Evolutionary conservation across 2,888 invertebrate genomes (phyloP), one percentile per base, ranked within the genome.

Genomic region (Acleris sparsana): DNA sequence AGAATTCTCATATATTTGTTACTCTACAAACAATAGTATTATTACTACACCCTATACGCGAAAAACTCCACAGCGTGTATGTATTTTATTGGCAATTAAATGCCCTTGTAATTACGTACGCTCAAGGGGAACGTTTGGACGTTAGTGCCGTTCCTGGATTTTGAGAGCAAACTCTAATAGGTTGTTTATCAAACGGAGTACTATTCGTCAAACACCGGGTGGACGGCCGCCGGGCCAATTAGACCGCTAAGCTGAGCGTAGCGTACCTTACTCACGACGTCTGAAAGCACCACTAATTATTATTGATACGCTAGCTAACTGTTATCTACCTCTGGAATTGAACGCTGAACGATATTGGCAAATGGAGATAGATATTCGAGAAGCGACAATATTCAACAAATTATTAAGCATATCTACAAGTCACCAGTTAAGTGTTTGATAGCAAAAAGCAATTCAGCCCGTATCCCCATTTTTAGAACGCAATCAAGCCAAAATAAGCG

Each of bases 211-310:
- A 78, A 75, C 64, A 67, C 62, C 53, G 70, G 56, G 65, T 51
- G 39, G 64, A 55, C 57, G 59, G 25, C 63, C 63, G 63, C 64
- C 63, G 63, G 70, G 69, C 48, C 76, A 78, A 76, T 79, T 79
- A 74, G 72, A 70, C 70, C 62, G 75, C 70, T 72, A 77, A 73
- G 74, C 75, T 79, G 74, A 75, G 73, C 77, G 75, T 78, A 73
- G 71, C 77, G 73, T 73, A 75, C 75, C 72, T 72, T 73, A 78
- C 77, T 78, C 72, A 73, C 74, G 71, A 74, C 70, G 73, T 70
- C 76, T 70, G 75, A 77, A 75, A 75, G 72, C 80, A 73, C 74
- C 75, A 73, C 76, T 81, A 80, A 80, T 80, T 79, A 79, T 79
- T 79, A 79, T 77, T 74, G 75, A 78, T 78, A 77, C 71, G 74